phyloP scores from a whole-genome alignment of 2,113 vertebrate genomes.

The Hemicordylus capensis region DNA sequence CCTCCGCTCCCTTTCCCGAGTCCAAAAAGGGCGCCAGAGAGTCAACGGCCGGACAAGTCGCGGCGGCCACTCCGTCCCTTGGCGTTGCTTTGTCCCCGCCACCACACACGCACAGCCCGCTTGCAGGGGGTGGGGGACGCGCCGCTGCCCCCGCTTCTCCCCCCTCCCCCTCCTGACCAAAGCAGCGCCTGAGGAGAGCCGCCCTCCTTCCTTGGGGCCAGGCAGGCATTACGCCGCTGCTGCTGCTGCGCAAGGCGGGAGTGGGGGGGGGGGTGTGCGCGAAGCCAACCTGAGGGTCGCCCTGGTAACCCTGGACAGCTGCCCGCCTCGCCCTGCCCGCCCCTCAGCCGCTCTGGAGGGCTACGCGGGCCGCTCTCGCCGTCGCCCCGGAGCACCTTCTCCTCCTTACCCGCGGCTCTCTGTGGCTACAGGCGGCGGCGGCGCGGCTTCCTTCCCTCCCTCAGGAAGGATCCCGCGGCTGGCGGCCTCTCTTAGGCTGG shows the following conservation, averaged over 20 bases:
- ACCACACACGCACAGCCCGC: rapidly evolving
- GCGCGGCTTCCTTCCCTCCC: too few relatives aligned
- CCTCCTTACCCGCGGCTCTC: slow-evolving; percentile 20
- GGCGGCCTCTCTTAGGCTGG: slow-evolving; percentile 1
- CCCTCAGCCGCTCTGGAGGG: slow-evolving; percentile 34
- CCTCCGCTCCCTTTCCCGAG: not conserved
- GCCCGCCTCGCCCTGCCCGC: not conserved
- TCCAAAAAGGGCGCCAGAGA: not conserved
- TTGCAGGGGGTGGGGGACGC: too few relatives aligned
- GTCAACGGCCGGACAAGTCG: not conserved
- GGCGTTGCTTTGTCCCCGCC: not conserved
- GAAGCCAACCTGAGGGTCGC: too few relatives aligned
- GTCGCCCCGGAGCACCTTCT: not conserved
- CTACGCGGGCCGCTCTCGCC: not conserved
- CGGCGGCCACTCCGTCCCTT: not conserved
- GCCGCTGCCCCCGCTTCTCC: too few relatives aligned
- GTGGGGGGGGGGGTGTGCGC: too few relatives aligned
- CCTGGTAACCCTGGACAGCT: not conserved
- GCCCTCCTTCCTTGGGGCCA: not conserved
- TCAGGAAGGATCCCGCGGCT: too few relatives aligned
- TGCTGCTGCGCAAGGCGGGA: too few relatives aligned
- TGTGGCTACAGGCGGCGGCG: not conserved
- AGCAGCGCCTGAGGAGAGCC: too few relatives aligned
- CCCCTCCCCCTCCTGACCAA: too few relatives aligned
- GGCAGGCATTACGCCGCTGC: not conserved